Percentiles rank a stretch among this genome's conserved stretches.
phyloP scores from a whole-genome alignment of 2,797 vertebrate species.

The Crenichthys baileyi region DNA sequence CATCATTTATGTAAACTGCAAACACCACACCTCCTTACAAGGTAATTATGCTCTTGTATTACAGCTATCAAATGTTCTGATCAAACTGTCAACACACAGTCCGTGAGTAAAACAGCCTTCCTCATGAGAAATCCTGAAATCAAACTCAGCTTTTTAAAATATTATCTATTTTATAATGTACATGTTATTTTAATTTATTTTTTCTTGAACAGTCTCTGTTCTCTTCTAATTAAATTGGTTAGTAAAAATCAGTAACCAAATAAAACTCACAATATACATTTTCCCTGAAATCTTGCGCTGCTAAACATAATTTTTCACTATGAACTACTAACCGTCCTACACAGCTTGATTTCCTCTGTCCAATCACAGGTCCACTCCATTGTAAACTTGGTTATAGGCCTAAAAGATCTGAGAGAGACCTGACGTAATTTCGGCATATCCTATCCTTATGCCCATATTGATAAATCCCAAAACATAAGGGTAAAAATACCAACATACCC shows the following conservation, averaged over 20 bases:
- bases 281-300: too few relatives aligned
- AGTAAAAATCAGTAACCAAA: neutral
- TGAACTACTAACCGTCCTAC: too few relatives aligned
- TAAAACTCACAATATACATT: neutral
- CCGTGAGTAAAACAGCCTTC: neutral
- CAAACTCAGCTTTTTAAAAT: neutral
- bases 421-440: too few relatives aligned
- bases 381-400: too few relatives aligned
- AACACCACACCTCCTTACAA: neutral
- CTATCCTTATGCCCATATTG: too few relatives aligned
- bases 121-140: neutral
- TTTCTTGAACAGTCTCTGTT: neutral
- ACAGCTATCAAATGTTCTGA: neutral
- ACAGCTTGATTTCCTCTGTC: too few relatives aligned
- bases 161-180: neutral
- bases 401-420: too few relatives aligned
- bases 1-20: too few relatives aligned
- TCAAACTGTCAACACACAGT: neutral
- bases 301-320: too few relatives aligned
- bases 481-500: too few relatives aligned
- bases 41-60: neutral
- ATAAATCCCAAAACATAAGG: too few relatives aligned
- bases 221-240: neutral
- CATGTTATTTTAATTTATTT: neutral
- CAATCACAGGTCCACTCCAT: too few relatives aligned